Evolutionary conservation across 2,797 vertebrate genomes (phyloP), one percentile per base, ranked within the genome.

Genomic region (Poecilia picta): DNA sequence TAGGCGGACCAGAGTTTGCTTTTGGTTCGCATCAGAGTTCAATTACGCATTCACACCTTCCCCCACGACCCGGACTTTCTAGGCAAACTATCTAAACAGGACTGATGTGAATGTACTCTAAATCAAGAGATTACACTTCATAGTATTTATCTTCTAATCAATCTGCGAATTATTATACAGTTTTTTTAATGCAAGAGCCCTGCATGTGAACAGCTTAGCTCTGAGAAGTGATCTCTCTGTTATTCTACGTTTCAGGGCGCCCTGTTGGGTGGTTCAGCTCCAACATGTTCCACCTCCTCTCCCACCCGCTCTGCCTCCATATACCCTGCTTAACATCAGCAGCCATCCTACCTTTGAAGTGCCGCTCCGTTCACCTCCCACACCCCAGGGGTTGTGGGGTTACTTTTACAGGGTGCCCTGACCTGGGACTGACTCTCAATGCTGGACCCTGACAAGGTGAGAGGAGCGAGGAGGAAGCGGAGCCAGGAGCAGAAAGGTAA

Each of bases 211-310:
- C 66, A 75, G 75, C 90, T 85, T 90, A 81, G 87, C 68, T 83
- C 73, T 13, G 8, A 72, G 78, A 76, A 74, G 59, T 72, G 73
- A 62, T 75, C 62, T 86, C 78, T 77, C 75, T 83, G 81, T 87
- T 95, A 91, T 95, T 95, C 89, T 93, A 92, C 91, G 94, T 94
- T 94, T 93, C 89, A 87, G 90, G 84, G 81, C 85, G 70, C 88
- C 92, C 91, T 74, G 88, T 91, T 74, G 88, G 78, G 92, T 81
- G 85, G 83, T 92, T 95, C 91, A 94, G 91, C 91, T 93, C 90
- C 84, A 93, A 93, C 92, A 92, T 92, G 92, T 92, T 88, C 85
- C 87, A 84, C 89, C 85, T 85, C 83, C 85, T 86, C 85, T 79
- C 80, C 73, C 85, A 81, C 85, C 88, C 78, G 80, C 88, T 91